Evolutionary conservation across 2,797 vertebrate species (phyloP).

Genomic region (Brotula barbata): DNA sequence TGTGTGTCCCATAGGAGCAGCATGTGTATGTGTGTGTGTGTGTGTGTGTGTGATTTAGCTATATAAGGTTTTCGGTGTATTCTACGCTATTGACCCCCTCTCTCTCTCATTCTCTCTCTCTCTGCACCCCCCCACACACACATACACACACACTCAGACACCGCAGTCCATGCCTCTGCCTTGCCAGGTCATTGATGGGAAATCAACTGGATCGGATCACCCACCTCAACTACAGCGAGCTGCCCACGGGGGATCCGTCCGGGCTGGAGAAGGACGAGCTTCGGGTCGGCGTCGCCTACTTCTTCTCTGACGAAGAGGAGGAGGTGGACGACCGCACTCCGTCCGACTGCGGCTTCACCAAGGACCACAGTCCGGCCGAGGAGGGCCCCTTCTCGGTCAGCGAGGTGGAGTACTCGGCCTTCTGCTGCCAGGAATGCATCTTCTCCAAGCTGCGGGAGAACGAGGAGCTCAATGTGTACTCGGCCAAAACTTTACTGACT

Average conservation of each 20-base stretch:
- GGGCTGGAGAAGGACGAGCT: slow-evolving; percentile 99
- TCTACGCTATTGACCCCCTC: slow-evolving; percentile 9
- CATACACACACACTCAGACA: no score
- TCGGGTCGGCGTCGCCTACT: slow-evolving; percentile 98
- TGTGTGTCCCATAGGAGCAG: not conserved
- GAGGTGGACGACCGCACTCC: slow-evolving; percentile 96
- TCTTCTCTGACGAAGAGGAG: slow-evolving; percentile 99
- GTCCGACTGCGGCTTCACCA: slow-evolving; percentile 86
- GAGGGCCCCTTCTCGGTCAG: slow-evolving; percentile 85
- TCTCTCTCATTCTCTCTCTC: not conserved
- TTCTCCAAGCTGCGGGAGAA: slow-evolving; percentile 97
- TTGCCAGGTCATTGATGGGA: slow-evolving; percentile 98
- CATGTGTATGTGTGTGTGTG: no score
- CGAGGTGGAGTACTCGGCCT: slow-evolving; percentile 96
- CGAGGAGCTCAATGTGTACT: slow-evolving; percentile 91
- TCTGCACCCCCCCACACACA: not conserved
- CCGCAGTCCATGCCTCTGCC: slow-evolving; percentile 87
- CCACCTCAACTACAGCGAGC: slow-evolving; percentile 99
- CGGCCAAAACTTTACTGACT: slow-evolving; percentile 88
- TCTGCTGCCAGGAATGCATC: slow-evolving; percentile 98
- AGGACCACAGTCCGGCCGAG: slow-evolving; percentile 85
- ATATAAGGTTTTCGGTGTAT: slow-evolving; percentile 27
- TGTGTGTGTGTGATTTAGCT: not conserved
- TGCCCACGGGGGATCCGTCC: slow-evolving; percentile 98
- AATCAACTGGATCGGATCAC: slow-evolving; percentile 99